phyloP scores from a whole-genome alignment of 2,797 vertebrate species.

The Momotus momota region DNA sequence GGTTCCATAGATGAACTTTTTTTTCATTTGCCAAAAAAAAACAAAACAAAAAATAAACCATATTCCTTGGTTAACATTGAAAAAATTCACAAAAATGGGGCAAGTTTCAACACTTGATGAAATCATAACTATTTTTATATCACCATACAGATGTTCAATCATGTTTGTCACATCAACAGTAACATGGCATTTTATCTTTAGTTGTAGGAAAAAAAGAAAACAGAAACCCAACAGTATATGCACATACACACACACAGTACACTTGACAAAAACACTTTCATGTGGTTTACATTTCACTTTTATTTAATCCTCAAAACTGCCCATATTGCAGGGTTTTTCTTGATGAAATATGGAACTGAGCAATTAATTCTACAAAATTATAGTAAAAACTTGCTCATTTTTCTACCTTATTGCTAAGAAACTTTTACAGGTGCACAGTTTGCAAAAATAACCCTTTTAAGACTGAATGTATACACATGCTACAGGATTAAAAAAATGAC shows the following conservation, averaged over 20 bases:
- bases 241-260: constrained; percentile 68
- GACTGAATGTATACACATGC: constrained; percentile 83
- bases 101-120: constrained; percentile 32
- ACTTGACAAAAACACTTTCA: constrained; percentile 74
- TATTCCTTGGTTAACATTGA: neutral
- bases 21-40: neutral
- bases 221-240: constrained; percentile 11
- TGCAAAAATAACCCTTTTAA: constrained; percentile 92
- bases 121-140: neutral
- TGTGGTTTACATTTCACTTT: constrained; percentile 87
- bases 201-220: neutral
- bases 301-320: constrained; percentile 92
- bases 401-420: constrained; percentile 98
- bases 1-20: neutral
- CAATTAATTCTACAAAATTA: constrained; percentile 95
- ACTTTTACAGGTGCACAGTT: constrained; percentile 94
- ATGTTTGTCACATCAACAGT: constrained; percentile 57
- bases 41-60: neutral
- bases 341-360: constrained; percentile 93
- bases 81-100: neutral
- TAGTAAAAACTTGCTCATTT: constrained; percentile 87
- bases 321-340: constrained; percentile 89
- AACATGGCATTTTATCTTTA: constrained; percentile 56
- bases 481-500: constrained; percentile 70
- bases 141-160: constrained; percentile 13